Base-by-base conservation (phyloP, 2,888 invertebrate genomes). In the Eutolmus rufibarbis region DNA sequence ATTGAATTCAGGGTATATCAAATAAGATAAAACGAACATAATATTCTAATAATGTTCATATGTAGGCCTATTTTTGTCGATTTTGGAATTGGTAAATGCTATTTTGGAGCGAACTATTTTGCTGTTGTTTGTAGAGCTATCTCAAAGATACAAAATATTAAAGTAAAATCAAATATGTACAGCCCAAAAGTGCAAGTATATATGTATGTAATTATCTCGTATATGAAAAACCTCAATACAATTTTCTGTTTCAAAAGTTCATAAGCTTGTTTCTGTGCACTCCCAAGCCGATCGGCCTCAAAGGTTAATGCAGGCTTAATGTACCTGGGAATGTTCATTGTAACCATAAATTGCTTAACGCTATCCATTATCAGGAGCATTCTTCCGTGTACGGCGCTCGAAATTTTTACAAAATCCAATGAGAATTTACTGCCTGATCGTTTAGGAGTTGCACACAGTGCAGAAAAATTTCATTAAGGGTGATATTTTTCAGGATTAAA, bases 381-480 rank as follows among this genome's bases (percentile, higher is more conserved):
- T 78, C 78, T 78, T 78, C 78, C 78, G 23, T 40, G 78, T 40
- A 19, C 28, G 31, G 78, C 28, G 19, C 28, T 79, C 23, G 51
- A 51, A 79, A 46, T 23, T 51, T 79, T 51, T 51, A 28, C 31
- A 19, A 46, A 46, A 79, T 46, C 79, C 79, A 79, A 79, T 79
- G 79, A 79, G 23, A 79, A 79, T 79, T 79, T 79, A 79, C 51
- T 51, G 79, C 79, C 79, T 79, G 79, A 79, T 79, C 79, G 34
- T 79, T 79, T 46, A 79, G 51, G 23, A 79, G 28, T 79, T 79
- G 79, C 79, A 79, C 51, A 79, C 79, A 28, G 79, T 79, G 79
- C 79, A 79, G 51, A 79, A 79, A 79, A 79, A 79, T 79, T 79
- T 79, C 79, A 79, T 79, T 79, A 79, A 79, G 79, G 79, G 28